These are phyloP conservation scores for Philaethria dido DNA, from an alignment of 2,888 invertebrate genomes.

Conservation along the genomic window DNA sequence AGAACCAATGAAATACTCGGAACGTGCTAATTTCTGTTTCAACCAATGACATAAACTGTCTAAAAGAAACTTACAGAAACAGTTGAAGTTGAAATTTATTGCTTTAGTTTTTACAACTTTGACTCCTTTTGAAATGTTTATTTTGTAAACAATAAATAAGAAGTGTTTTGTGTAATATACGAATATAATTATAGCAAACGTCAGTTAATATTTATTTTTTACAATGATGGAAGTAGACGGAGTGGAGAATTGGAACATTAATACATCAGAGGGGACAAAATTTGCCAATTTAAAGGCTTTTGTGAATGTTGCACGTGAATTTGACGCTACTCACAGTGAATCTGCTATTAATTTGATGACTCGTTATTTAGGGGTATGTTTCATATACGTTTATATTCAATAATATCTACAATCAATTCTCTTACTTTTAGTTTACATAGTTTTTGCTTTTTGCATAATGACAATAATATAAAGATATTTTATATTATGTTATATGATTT, in stretches of 20 bases:
- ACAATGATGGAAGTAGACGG: slow-evolving; percentile 75
- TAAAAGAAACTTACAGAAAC: slow-evolving; percentile 51
- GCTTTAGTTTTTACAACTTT: slow-evolving; percentile 39
- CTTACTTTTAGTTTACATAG: background rate
- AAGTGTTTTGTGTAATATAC: slow-evolving; percentile 17
- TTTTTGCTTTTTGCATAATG: background rate
- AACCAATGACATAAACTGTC: slow-evolving; percentile 1
- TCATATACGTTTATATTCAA: background rate
- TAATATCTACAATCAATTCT: background rate
- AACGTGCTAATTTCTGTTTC: background rate
- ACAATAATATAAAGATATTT: background rate
- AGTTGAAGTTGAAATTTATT: slow-evolving; percentile 72
- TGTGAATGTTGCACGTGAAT: slow-evolving; percentile 79
- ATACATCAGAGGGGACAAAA: slow-evolving; percentile 66
- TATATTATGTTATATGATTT: slow-evolving; percentile 40
- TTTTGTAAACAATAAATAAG: slow-evolving; percentile 3
- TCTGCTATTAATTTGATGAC: slow-evolving; percentile 79
- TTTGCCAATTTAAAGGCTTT: slow-evolving; percentile 80
- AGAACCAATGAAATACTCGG: slow-evolving; percentile 2
- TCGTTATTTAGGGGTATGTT: slow-evolving; percentile 77
- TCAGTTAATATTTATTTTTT: background rate
- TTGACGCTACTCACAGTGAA: slow-evolving; percentile 80
- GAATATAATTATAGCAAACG: background rate
- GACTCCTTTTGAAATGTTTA: slow-evolving; percentile 48
- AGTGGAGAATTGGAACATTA: slow-evolving; percentile 60